Evolutionary conservation across 2,113 vertebrate genomes (phyloP).

Genomic region (Morone saxatilis): DNA sequence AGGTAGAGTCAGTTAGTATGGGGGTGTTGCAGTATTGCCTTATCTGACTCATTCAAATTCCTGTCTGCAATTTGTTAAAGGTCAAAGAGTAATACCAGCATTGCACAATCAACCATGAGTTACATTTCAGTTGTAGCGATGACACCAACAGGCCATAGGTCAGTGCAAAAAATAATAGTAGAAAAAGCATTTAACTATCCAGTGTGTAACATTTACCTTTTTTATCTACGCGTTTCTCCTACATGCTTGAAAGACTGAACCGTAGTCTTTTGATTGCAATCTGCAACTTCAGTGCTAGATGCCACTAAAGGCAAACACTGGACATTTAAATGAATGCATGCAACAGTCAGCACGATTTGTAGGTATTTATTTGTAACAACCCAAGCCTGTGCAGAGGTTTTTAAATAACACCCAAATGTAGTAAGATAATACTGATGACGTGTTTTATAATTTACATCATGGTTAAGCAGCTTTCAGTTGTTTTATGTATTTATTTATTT

Average conservation of each 20-base stretch:
- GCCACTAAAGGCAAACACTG: no score
- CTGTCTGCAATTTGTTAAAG: constrained; percentile 22
- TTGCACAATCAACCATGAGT: constrained; percentile 28
- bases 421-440: not conserved
- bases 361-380: no score
- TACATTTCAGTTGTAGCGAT: constrained; percentile 9
- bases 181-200: no score
- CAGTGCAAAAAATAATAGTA: not conserved
- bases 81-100: constrained; percentile 21
- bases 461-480: not conserved
- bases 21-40: not conserved
- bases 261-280: no score
- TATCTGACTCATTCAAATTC: constrained; percentile 44
- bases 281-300: no score
- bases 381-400: not conserved
- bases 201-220: no score
- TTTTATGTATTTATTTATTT: not conserved
- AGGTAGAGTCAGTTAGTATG: not conserved
- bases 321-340: no score
- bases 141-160: constrained; percentile 6
- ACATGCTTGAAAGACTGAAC: no score
- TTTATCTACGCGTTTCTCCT: no score
- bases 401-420: not conserved
- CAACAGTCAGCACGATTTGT: no score
- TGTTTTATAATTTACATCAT: not conserved